Conservation (phyloP, 1,140 invertebrate genomes). For the Sminthurinus signatus region DNA sequence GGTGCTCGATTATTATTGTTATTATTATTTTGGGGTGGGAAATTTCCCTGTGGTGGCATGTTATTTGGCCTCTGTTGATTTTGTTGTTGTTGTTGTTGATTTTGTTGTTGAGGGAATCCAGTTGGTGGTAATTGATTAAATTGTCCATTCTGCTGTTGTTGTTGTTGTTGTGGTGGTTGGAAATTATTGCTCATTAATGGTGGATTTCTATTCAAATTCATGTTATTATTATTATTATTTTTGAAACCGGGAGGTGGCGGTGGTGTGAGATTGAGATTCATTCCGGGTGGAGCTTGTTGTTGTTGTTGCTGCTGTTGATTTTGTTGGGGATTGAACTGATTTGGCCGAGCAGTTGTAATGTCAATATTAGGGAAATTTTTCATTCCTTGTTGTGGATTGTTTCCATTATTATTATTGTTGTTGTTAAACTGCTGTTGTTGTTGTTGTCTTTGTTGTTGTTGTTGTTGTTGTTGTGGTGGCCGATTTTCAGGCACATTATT, state of each 20-base stretch:
- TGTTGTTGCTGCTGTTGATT: no score
- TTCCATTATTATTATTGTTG: no score
- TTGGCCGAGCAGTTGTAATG: conserved; percentile 6
- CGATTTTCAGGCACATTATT: not conserved
- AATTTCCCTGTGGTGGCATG: not conserved
- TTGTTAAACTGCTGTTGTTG: no score
- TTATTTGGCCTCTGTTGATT: not conserved
- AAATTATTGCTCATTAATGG: not conserved
- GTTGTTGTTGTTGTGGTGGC: not conserved
- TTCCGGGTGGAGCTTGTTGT: no score
- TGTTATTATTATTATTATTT: no score
- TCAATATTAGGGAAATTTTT: not conserved
- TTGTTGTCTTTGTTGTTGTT: not conserved
- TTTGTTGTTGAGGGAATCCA: conserved; percentile 16
- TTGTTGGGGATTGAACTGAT: no score
- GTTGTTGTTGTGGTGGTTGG: conserved; percentile 1
- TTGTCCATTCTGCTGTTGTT: not conserved
- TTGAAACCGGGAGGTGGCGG: no score
- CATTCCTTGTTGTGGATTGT: not conserved
- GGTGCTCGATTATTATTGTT: not conserved
- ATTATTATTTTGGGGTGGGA: conserved; percentile 6
- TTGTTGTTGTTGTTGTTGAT: conserved; percentile 6
- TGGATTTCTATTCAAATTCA: no score
- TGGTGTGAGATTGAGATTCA: no score
- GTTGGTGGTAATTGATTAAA: not conserved